Evolutionary conservation across 2,888 invertebrate genomes (phyloP).

Genomic region (Norana najaformis): DNA sequence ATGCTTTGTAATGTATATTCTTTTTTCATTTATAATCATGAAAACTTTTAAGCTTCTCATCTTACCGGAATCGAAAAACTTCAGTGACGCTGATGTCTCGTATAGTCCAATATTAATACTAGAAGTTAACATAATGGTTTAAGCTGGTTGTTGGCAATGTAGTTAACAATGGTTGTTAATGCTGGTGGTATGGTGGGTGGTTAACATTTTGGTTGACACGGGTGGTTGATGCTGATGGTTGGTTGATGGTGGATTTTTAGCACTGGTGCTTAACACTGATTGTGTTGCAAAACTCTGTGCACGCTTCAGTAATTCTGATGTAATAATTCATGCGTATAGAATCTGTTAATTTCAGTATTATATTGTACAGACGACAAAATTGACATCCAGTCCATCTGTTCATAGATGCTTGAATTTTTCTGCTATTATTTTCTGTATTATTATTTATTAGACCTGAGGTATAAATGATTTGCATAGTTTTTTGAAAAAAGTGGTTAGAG

Average conservation of each 20-base stretch:
- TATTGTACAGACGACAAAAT: background rate
- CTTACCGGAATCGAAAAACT: background rate
- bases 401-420: background rate
- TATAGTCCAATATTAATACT: background rate
- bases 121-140: background rate
- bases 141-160: background rate
- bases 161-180: background rate
- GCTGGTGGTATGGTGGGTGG: no score
- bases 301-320: no score
- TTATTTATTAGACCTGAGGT: background rate
- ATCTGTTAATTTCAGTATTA: background rate
- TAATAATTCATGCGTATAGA: background rate
- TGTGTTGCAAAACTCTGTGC: no score
- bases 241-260: background rate
- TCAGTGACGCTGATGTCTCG: background rate
- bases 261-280: no score
- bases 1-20: background rate
- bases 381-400: background rate
- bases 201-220: background rate
- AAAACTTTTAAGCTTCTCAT: background rate
- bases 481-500: background rate
- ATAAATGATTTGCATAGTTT: background rate
- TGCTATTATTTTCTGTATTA: background rate
- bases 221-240: constrained; percentile 3
- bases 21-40: background rate